Conservation (phyloP, 2,888 invertebrate species). For the Chymomyza procnemis region DNA sequence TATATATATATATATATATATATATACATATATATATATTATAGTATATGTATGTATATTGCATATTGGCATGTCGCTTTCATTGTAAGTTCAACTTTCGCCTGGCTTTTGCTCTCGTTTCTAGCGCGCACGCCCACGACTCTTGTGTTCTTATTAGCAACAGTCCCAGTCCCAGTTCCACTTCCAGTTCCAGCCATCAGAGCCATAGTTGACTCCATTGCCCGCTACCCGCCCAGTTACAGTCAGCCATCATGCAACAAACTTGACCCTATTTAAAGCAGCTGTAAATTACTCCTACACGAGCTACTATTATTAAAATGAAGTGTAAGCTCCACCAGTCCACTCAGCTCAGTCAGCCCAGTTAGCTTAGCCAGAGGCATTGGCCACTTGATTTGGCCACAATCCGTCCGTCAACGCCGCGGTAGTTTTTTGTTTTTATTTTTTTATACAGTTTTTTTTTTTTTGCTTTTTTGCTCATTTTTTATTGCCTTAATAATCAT, state of each 20-base stretch:
- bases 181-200: too few relatives aligned
- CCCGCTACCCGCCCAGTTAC: slow-evolving; percentile 26
- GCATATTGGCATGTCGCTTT: slow-evolving; percentile 52
- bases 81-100: slow-evolving; percentile 50
- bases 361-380: slow-evolving; percentile 8
- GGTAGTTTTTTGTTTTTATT: background rate
- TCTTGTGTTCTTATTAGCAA: slow-evolving; percentile 13
- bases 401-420: background rate
- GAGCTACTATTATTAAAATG: slow-evolving; percentile 47
- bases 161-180: background rate
- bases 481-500: slow-evolving; percentile 56
- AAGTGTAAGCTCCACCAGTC: slow-evolving; percentile 17
- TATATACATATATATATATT: too few relatives aligned
- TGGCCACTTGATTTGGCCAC: slow-evolving; percentile 33
- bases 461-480: background rate
- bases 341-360: background rate
- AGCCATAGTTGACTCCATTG: slow-evolving; percentile 5
- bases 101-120: slow-evolving; percentile 52
- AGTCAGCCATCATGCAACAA: slow-evolving; percentile 32
- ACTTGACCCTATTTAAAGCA: slow-evolving; percentile 56
- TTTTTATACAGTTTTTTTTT: background rate
- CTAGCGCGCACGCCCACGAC: slow-evolving; percentile 26
- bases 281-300: slow-evolving; percentile 32
- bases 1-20: background rate
- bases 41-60: background rate